These are phyloP conservation scores for Octodon degus DNA, from an alignment of 2,113 vertebrate species.

Conservation along the genomic window DNA sequence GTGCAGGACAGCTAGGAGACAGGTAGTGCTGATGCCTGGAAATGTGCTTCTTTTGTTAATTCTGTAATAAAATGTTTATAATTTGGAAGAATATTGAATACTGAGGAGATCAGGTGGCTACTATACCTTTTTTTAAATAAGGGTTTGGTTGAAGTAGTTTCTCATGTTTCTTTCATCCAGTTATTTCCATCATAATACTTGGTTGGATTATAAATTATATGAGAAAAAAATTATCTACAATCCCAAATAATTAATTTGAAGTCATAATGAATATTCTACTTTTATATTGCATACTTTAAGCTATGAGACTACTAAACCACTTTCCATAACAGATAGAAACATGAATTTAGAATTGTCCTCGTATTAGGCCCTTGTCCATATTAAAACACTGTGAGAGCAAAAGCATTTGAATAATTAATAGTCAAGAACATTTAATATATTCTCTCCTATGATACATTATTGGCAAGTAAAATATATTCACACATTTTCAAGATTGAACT, in stretches of 20 bases:
- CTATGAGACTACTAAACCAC: background rate
- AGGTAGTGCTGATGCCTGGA: background rate
- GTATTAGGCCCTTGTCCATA: background rate
- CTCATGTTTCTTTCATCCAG: background rate
- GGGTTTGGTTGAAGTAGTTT: constrained; percentile 7
- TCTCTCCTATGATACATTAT: background rate
- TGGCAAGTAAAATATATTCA: constrained; percentile 9
- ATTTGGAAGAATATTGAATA: background rate
- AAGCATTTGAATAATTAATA: constrained; percentile 19
- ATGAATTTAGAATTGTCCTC: constrained; percentile 13
- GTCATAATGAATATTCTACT: background rate
- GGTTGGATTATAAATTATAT: background rate
- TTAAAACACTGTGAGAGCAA: background rate
- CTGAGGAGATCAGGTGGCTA: background rate
- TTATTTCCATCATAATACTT: background rate
- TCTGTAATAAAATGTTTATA: background rate
- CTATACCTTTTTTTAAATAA: background rate
- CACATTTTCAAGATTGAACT: background rate
- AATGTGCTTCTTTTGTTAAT: background rate
- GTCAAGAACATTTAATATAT: background rate
- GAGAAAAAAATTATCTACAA: background rate
- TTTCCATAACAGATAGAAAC: constrained; percentile 27
- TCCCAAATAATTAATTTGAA: background rate
- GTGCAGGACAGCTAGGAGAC: background rate
- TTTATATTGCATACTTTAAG: constrained; percentile 15